These are phyloP conservation scores for Melanotaenia trifasciata DNA, from an alignment of 2,797 vertebrate genomes.

Conservation along the genomic window DNA sequence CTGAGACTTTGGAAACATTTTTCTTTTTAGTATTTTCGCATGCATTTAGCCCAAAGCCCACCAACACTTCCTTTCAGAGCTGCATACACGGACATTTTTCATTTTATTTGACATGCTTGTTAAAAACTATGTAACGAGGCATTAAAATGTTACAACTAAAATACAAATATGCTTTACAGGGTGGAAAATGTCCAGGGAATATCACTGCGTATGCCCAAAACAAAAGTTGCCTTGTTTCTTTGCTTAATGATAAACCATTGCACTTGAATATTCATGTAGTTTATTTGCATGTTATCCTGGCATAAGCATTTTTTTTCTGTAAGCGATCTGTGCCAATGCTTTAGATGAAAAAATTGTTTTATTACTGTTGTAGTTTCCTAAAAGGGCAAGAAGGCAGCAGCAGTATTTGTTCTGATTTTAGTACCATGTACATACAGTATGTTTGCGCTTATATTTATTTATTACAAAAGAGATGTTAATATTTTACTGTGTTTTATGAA, in stretches of 20 bases:
- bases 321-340: conserved; percentile 55
- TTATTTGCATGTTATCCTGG: conserved; percentile 30
- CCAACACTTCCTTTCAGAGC: not conserved
- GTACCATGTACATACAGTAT: conserved; percentile 49
- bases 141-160: not conserved
- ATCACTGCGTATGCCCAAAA: conserved; percentile 12
- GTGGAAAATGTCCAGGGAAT: conserved; percentile 5
- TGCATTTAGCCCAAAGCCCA: conserved; percentile 20
- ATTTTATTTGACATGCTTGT: conserved; percentile 1
- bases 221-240: conserved; percentile 18
- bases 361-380: conserved; percentile 33
- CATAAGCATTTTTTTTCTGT: conserved; percentile 19
- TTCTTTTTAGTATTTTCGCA: not conserved
- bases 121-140: not conserved
- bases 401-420: conserved; percentile 52
- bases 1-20: not conserved
- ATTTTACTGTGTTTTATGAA: conserved; percentile 52
- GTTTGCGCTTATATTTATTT: conserved; percentile 71
- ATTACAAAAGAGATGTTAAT: conserved; percentile 56
- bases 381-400: conserved; percentile 32
- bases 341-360: conserved; percentile 11
- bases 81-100: not conserved
- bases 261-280: conserved; percentile 56
- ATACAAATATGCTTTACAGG: not conserved
- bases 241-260: conserved; percentile 23